Evolutionary conservation across 2,113 vertebrate genomes (phyloP).

Genomic region (Atlantisia rogersi): DNA sequence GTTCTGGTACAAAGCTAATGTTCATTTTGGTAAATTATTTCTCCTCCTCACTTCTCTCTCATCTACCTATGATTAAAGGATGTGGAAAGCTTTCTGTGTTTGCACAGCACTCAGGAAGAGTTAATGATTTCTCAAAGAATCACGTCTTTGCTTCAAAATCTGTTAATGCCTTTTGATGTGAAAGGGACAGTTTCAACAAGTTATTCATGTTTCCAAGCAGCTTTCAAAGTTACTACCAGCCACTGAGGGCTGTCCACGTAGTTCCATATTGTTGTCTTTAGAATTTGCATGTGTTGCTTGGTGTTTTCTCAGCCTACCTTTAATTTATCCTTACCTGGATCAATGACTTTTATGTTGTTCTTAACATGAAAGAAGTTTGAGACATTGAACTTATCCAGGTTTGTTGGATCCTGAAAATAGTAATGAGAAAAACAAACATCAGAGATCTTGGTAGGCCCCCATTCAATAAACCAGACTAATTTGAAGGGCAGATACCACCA

Average conservation of each 20-base stretch:
- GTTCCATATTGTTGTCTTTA: neutral
- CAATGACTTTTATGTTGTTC: slow-evolving; percentile 91
- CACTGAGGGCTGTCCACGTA: neutral
- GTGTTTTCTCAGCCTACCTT: neutral
- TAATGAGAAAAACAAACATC: neutral
- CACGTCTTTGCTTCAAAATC: neutral
- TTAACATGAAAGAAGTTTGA: slow-evolving; percentile 95
- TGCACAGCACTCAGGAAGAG: neutral
- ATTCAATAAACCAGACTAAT: neutral
- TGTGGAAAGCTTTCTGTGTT: neutral
- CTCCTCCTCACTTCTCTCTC: neutral
- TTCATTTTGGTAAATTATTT: neutral
- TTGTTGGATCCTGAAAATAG: slow-evolving; percentile 88
- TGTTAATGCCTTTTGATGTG: neutral
- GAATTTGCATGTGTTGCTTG: neutral
- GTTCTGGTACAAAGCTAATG: neutral
- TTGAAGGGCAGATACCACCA: neutral
- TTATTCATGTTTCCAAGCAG: neutral
- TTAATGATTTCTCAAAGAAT: neutral
- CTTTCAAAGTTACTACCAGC: neutral
- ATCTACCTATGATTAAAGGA: neutral
- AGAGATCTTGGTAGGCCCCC: neutral
- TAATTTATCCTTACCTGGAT: slow-evolving; percentile 84
- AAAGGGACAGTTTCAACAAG: neutral
- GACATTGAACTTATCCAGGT: slow-evolving; percentile 98